These are phyloP conservation scores for Conchocele bisecta DNA, from an alignment of 2,888 invertebrate genomes.

Conservation along the genomic window DNA sequence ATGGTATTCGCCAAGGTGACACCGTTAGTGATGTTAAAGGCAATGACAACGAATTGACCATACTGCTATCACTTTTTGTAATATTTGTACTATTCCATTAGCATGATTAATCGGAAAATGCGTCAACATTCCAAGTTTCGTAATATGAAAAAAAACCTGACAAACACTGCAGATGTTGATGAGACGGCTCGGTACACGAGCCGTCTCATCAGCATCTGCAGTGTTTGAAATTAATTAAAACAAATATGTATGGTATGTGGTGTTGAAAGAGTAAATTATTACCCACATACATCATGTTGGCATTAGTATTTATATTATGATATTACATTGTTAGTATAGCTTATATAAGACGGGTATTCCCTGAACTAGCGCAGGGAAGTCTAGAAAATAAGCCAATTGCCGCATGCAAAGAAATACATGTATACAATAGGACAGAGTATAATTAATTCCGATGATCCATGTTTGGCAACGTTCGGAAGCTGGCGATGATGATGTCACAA, in stretches of 20 bases:
- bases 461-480: too few relatives aligned
- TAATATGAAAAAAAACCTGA: background rate
- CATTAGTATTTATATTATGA: background rate
- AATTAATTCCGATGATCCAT: too few relatives aligned
- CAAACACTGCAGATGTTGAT: background rate
- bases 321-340: background rate
- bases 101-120: too few relatives aligned
- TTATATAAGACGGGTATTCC: too few relatives aligned
- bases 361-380: too few relatives aligned
- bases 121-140: background rate
- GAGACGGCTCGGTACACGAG: background rate
- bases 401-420: too few relatives aligned
- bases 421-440: too few relatives aligned
- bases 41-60: background rate
- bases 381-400: too few relatives aligned
- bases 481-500: constrained; percentile 6
- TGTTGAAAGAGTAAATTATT: background rate
- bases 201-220: background rate
- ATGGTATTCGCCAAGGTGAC: too few relatives aligned
- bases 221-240: background rate
- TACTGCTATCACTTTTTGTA: too few relatives aligned
- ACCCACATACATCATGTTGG: background rate
- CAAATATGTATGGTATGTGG: background rate
- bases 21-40: too few relatives aligned
- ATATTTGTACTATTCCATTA: too few relatives aligned